phyloP scores from a whole-genome alignment of 53 echinoderm and acorn worm species.

The Holothuria scabra region DNA sequence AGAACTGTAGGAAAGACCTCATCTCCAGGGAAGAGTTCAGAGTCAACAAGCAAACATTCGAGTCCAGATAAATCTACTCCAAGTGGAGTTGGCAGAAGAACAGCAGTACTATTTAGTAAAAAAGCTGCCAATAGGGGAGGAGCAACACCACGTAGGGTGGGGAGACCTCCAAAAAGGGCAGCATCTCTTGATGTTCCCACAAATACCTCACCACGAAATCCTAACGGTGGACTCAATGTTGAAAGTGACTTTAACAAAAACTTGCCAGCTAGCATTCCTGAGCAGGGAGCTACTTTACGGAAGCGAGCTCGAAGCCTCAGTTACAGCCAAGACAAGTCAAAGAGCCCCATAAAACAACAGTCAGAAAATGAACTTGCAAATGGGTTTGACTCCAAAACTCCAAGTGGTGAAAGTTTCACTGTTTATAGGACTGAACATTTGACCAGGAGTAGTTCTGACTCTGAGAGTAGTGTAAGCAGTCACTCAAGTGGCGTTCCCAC shows the following conservation, averaged over 20 bases:
- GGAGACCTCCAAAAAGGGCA: slow-evolving; percentile 81
- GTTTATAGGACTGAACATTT: slow-evolving; percentile 78
- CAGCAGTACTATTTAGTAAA: slow-evolving; percentile 88
- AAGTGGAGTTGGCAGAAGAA: slow-evolving; percentile 85
- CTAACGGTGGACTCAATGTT: slow-evolving; percentile 61
- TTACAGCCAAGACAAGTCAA: slow-evolving; percentile 69
- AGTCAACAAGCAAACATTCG: slow-evolving; percentile 1
- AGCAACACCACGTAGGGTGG: slow-evolving; percentile 63
- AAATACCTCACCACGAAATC: slow-evolving; percentile 41
- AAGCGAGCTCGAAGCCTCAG: slow-evolving; percentile 89
- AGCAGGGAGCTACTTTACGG: slow-evolving; percentile 64
- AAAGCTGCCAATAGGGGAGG: slow-evolving; percentile 84
- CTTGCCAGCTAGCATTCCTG: slow-evolving; percentile 58
- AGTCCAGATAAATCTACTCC: slow-evolving; percentile 69
- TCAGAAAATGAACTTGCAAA: slow-evolving; percentile 45
- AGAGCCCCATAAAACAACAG: slow-evolving; percentile 70
- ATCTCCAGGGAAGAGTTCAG: slow-evolving; percentile 18
- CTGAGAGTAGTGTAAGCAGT: slow-evolving; percentile 78
- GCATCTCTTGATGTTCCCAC: slow-evolving; percentile 75
- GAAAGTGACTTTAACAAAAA: slow-evolving; percentile 86
- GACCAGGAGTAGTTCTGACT: slow-evolving; percentile 86
- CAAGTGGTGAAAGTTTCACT: slow-evolving; percentile 82
- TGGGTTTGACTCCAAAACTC: slow-evolving; percentile 53
- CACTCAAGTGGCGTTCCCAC: slow-evolving; percentile 75
- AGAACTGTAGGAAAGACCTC: slow-evolving; percentile 66